Percentiles rank a stretch among this genome's conserved stretches.
These are phyloP conservation scores for Pseudopleuronectes americanus DNA, from an alignment of 2,797 vertebrate species.

Conservation along the genomic window DNA sequence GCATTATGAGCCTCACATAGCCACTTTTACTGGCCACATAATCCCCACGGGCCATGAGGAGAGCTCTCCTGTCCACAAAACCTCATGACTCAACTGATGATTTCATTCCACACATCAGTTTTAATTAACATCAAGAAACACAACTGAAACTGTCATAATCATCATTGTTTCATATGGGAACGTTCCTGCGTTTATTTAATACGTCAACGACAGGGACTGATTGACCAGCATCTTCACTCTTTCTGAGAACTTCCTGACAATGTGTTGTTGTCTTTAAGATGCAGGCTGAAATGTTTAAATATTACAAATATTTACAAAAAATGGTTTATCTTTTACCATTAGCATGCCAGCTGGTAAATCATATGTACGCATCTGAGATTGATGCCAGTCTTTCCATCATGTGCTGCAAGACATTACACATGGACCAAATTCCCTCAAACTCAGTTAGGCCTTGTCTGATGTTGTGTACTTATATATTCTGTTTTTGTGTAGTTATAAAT, in stretches of 20 bases:
- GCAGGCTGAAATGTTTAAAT: neutral
- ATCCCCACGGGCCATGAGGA: conserved; percentile 77
- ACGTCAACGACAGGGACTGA: neutral
- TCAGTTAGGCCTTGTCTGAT: conserved; percentile 5
- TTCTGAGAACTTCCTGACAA: neutral
- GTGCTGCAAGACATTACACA: neutral
- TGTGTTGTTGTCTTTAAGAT: neutral
- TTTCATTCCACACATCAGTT: conserved; percentile 73
- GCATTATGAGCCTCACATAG: conserved; percentile 69
- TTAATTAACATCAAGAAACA: conserved; percentile 70
- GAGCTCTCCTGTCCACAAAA: conserved; percentile 56
- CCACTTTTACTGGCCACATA: conserved; percentile 70
- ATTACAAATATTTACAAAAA: neutral
- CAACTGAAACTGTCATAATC: conserved; percentile 25
- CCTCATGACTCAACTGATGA: conserved; percentile 80
- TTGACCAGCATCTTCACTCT: neutral
- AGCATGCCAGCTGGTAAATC: neutral
- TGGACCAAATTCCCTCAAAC: too few relatives aligned
- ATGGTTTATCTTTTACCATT: neutral
- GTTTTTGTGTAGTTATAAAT: too few relatives aligned
- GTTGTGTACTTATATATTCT: neutral
- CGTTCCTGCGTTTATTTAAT: conserved; percentile 2
- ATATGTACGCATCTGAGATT: conserved; percentile 4
- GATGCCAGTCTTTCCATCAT: conserved; percentile 1
- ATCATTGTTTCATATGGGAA: conserved; percentile 23